A percentile compares a stretch with the other conserved stretches of the same genome.
These are phyloP conservation scores for Orientallactaga bullata DNA, from an alignment of 2,113 vertebrate species.

Conservation along the genomic window DNA sequence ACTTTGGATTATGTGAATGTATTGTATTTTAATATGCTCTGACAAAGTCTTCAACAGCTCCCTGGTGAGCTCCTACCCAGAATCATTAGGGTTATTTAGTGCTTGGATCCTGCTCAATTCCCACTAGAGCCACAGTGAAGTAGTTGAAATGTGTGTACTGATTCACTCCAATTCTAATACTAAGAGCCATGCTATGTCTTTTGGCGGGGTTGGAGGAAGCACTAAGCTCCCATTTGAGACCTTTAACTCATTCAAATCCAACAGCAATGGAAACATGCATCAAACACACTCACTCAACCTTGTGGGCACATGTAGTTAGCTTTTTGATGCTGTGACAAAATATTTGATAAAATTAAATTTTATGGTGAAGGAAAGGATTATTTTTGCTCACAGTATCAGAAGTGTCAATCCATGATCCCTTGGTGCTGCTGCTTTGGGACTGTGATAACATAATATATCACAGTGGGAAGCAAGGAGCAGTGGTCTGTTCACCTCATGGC, in stretches of 20 bases:
- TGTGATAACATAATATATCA: too few relatives aligned
- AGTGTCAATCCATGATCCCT: too few relatives aligned
- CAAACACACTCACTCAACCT: neutral
- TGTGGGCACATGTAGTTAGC: neutral
- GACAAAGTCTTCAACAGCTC: conserved; percentile 78
- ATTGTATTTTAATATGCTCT: conserved; percentile 81
- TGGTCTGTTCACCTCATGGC: neutral
- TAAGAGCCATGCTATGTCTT: neutral
- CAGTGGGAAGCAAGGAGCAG: neutral
- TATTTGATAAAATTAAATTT: neutral
- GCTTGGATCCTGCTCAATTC: conserved; percentile 71
- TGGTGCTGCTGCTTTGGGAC: neutral
- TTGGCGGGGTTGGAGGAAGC: neutral
- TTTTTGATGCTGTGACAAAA: neutral
- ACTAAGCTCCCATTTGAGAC: neutral
- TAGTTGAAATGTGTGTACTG: neutral
- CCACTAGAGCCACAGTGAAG: conserved; percentile 58
- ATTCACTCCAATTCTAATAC: conserved; percentile 39
- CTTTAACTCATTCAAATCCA: conserved; percentile 15
- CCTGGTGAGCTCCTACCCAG: conserved; percentile 61
- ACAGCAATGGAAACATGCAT: neutral
- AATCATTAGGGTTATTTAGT: conserved; percentile 78
- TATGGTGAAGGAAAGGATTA: neutral
- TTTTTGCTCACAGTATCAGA: neutral
- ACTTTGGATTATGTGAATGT: conserved; percentile 68